These are phyloP conservation scores for Eupristina koningsbergeri DNA, from an alignment of 1,140 invertebrate species.

Conservation along the genomic window DNA sequence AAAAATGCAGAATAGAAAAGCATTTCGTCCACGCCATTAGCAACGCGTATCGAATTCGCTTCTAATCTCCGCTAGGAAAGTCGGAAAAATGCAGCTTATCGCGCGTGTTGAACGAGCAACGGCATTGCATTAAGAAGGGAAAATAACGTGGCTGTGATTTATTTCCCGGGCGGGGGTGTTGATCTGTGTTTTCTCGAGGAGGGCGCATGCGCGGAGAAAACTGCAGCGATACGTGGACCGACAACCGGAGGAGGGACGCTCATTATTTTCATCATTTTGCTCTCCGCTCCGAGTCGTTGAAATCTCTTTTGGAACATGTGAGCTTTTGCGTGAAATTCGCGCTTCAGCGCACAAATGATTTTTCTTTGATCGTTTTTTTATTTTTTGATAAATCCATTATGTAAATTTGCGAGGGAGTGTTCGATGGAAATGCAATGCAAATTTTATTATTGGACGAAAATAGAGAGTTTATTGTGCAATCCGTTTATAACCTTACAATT, in stretches of 20 bases:
- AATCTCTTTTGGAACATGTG: conserved; percentile 5
- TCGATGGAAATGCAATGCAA: background rate
- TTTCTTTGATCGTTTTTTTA: background rate
- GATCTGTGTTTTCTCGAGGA: background rate
- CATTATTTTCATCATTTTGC: background rate
- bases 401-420: background rate
- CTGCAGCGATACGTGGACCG: background rate
- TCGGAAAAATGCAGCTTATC: background rate
- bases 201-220: background rate
- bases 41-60: background rate
- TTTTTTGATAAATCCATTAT: conserved; percentile 1
- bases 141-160: background rate
- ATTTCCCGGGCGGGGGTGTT: conserved; percentile 19
- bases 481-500: background rate
- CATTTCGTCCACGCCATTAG: background rate
- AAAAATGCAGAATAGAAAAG: background rate
- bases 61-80: background rate
- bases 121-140: background rate
- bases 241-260: no score
- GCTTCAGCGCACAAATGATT: background rate
- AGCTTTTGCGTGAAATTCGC: background rate
- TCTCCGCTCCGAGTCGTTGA: background rate
- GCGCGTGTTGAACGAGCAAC: background rate
- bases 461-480: conserved; percentile 4
- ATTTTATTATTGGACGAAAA: background rate